These are phyloP conservation scores for Leguminivora glycinivorella DNA, from an alignment of 1,140 invertebrate genomes.

Conservation along the genomic window DNA sequence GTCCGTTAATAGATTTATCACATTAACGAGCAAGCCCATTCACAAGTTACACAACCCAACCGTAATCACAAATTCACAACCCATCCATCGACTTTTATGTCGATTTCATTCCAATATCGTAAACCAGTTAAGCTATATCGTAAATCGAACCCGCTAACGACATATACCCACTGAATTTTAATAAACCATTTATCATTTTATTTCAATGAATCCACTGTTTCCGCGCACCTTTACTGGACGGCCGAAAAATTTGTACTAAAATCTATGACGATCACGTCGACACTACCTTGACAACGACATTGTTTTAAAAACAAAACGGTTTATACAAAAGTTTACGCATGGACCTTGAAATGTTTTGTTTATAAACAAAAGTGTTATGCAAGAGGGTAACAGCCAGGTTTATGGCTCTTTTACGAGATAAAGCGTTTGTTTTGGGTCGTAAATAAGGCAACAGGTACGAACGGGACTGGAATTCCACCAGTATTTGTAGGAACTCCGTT, in stretches of 20 bases:
- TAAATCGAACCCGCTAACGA: constrained; percentile 28
- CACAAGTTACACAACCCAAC: constrained; percentile 44
- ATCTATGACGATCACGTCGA: constrained; percentile 40
- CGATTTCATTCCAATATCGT: constrained; percentile 30
- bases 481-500: not conserved
- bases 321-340: constrained; percentile 24
- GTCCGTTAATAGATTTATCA: not conserved
- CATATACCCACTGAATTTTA: constrained; percentile 47
- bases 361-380: constrained; percentile 58
- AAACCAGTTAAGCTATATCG: constrained; percentile 30
- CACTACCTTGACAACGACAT: constrained; percentile 60
- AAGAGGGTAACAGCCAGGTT: constrained; percentile 67
- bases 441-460: constrained; percentile 78
- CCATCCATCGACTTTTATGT: constrained; percentile 47
- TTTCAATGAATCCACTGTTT: constrained; percentile 15
- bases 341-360: constrained; percentile 32
- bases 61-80: constrained; percentile 49
- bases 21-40: not conserved
- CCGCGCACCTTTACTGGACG: constrained; percentile 46
- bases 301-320: constrained; percentile 67
- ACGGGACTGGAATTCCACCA: constrained; percentile 65
- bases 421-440: constrained; percentile 77
- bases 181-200: constrained; percentile 39
- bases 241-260: constrained; percentile 53
- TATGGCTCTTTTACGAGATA: constrained; percentile 75